Evolutionary conservation across 2,113 vertebrate genomes (phyloP), one percentile per base, ranked within the genome.

Genomic region (Hoplias malabaricus): DNA sequence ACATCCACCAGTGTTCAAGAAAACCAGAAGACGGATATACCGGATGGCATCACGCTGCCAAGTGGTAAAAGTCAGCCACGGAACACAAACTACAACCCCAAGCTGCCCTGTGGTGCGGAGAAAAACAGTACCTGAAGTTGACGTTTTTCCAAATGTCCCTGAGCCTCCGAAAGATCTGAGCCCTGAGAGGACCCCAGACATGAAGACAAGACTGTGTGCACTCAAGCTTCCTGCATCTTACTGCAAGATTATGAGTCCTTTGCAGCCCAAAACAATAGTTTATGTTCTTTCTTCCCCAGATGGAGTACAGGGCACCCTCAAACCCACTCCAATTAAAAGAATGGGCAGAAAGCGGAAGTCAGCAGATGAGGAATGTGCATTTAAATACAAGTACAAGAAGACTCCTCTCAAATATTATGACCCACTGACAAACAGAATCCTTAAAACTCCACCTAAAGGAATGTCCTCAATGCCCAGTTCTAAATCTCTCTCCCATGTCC

Each of bases 11-110:
- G 89, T 50, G 88, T 53, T 87, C 68, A 4, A 62, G 74, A 38
- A 81, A 56, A 77, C 82, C 33, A 87, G 71, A 50, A 88, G 69
- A 46, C 80, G 81, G 72, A 79, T 80, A 1, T 94, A 92, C 86
- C 91, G 90, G 10, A 50, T 93, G 86, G 92, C 94, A 9, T 95
- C 95, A 81, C 93, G 93, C 77, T 95, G 93, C 85, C 95, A 95
- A 85, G 91, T 94, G 43, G 94, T 94, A 21, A 97, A 95, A 86
- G 92, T 95, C 29, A 96, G 93, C 80, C 93, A 93, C 65, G 89
- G 92, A 72, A 96, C 94, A 43, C 95, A 97, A 61, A 96, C 95
- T 1, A 90, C 88, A 40, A 78, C 82, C 9, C 36, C 89, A 62
- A 90, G 87, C 27, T 88, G 91, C 73, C 93, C 94, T 8, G 73